Evolutionary conservation across 2,113 vertebrate genomes (phyloP), one percentile per base, ranked within the genome.

Genomic region (Orycteropus afer): DNA sequence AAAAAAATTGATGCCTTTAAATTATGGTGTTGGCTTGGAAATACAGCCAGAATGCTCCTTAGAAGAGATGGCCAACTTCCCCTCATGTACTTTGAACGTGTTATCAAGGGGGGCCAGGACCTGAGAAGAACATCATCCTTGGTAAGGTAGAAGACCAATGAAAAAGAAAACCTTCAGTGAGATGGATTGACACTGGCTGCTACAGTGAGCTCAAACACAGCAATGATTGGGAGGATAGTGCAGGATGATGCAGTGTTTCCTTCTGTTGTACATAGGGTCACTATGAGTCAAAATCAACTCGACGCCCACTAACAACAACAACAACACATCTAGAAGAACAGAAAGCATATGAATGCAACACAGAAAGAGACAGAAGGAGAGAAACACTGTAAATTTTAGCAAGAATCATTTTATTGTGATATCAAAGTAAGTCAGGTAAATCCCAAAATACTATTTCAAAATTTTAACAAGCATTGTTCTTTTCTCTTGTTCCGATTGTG

Each of bases 391-490:
- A 76, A n/a, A 18, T 27, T 57, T 77, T 40, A 84, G 63, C 90
- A 63, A 83, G n/a, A 79, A 34, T 63, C 13, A 20, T 82, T 96
- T 97, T 86, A 96, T 95, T 63, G 90, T 85, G 94, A 76, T 95
- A 92, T n/a, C 47, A 86, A 93, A 89, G 93, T 94, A 76, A 92
- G 77, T 77, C 51, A 71, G 86, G 3, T 90, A 97, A 95, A 93
- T 61, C 81, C 95, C 96, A 93, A 98, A 97, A 97, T 96, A 63
- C 40, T 45, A 55, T 8, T 94, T 92, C 85, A 97, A 91, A 91
- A 97, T 94, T 95, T 97, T 97, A 97, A 97, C 95, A 93, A 89
- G 91, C 78, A 83, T 94, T 95, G 94, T 96, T 95, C 96, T 90
- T 80, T 96, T 96, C 95, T 0, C 0, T 57, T 81, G 86, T 91